Evolutionary conservation across 2,888 invertebrate species (phyloP).

Genomic region (Andrena fulva): DNA sequence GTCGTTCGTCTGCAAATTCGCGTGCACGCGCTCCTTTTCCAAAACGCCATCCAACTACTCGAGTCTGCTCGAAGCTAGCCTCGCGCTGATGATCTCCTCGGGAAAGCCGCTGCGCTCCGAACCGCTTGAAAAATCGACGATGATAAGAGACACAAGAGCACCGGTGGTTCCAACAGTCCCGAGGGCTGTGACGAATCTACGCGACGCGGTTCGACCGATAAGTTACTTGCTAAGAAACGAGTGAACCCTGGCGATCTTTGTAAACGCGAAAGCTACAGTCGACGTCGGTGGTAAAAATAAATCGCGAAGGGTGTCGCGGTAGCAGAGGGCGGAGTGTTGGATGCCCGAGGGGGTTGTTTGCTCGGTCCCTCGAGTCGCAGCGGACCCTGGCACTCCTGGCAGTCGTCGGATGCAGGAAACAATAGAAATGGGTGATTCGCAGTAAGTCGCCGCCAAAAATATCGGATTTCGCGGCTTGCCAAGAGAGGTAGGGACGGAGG

Average conservation of each 20-base stretch:
- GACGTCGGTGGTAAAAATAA: neutral
- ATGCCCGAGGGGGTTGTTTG: neutral
- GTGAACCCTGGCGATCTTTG: neutral
- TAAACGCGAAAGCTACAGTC: neutral
- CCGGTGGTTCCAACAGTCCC: neutral
- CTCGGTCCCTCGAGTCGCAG: neutral
- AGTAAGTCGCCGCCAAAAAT: conserved; percentile 77
- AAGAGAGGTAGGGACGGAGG: conserved; percentile 75
- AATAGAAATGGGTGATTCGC: conserved; percentile 45
- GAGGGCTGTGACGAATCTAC: too few relatives aligned
- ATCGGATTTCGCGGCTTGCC: conserved; percentile 76
- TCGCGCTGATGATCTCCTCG: neutral
- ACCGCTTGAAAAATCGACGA: neutral
- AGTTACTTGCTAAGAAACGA: neutral
- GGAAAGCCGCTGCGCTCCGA: neutral
- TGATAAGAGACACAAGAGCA: neutral
- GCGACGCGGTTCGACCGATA: neutral
- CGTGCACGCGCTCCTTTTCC: conserved; percentile 18
- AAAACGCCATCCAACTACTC: too few relatives aligned
- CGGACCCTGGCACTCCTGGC: conserved; percentile 20
- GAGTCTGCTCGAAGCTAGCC: too few relatives aligned
- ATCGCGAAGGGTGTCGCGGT: neutral
- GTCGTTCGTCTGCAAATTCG: conserved; percentile 49
- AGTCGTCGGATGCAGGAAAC: conserved; percentile 26
- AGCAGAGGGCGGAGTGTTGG: neutral